Conservation (phyloP, 2,797 vertebrate genomes). For the Bothrops alternatus region DNA sequence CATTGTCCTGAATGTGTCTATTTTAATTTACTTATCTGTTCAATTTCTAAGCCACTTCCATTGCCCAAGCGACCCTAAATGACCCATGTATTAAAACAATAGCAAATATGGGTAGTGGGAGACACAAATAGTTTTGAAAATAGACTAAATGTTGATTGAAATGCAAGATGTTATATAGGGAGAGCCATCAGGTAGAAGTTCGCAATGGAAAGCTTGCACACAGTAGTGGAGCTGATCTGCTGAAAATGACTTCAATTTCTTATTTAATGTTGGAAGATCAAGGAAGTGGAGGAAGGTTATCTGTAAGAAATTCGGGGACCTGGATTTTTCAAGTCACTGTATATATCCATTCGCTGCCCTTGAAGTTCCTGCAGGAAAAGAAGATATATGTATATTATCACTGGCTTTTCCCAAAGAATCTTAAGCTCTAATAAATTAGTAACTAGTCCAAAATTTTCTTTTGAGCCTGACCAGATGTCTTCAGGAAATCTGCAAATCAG, state of each 20-base stretch:
- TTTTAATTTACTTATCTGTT: not conserved
- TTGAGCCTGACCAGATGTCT: not conserved
- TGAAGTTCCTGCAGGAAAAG: conserved; percentile 15
- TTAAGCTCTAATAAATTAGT: not conserved
- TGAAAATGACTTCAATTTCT: not conserved
- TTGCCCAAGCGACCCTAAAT: not conserved
- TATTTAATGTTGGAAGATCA: not conserved
- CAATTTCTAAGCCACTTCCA: not conserved
- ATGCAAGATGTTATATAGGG: not conserved
- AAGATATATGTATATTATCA: not conserved
- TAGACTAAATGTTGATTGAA: not conserved
- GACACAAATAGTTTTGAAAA: not conserved
- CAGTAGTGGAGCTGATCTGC: not conserved
- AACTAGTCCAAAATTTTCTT: not conserved
- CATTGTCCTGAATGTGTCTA: not conserved
- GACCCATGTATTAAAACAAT: not conserved
- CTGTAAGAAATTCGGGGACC: not conserved
- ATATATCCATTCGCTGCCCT: not conserved
- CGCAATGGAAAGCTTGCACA: not conserved
- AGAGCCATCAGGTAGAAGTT: not conserved
- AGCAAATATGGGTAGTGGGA: not conserved
- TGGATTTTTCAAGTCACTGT: conserved; percentile 9
- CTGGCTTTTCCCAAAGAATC: not conserved
- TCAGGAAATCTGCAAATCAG: not conserved
- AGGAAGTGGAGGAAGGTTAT: not conserved